These are phyloP conservation scores for Gymnoscopelus braueri DNA, from an alignment of 2,797 vertebrate species.

Conservation along the genomic window DNA sequence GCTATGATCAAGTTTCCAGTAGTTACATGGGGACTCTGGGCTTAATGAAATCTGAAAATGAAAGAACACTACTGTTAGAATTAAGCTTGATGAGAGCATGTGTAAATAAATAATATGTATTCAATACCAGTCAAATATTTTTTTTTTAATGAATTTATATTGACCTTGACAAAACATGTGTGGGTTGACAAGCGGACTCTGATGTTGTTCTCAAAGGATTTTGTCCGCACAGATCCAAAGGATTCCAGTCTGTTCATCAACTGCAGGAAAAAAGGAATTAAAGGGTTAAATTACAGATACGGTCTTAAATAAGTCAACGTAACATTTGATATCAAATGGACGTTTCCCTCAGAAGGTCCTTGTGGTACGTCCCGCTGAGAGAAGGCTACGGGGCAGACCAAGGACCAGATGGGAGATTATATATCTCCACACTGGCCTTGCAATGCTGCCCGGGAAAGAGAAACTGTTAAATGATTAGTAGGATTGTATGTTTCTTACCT, in stretches of 20 bases:
- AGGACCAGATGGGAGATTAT: too few relatives aligned
- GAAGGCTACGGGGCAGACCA: too few relatives aligned
- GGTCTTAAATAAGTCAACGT: too few relatives aligned
- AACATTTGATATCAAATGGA: too few relatives aligned
- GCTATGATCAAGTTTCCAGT: constrained; percentile 76
- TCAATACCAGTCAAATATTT: too few relatives aligned
- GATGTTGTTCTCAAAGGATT: constrained; percentile 69
- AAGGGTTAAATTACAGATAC: too few relatives aligned
- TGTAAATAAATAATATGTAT: too few relatives aligned
- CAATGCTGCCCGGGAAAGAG: too few relatives aligned
- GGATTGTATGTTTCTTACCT: constrained; percentile 48
- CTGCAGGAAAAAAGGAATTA: constrained; percentile 58
- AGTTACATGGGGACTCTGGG: constrained; percentile 57
- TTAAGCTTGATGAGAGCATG: too few relatives aligned
- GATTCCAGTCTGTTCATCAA: constrained; percentile 68
- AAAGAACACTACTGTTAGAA: neutral
- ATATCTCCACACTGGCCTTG: too few relatives aligned
- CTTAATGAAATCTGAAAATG: constrained; percentile 63
- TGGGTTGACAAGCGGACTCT: constrained; percentile 78
- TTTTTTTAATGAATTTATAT: neutral
- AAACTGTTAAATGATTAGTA: neutral
- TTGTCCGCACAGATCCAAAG: constrained; percentile 59
- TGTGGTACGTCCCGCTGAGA: too few relatives aligned
- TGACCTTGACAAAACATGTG: constrained; percentile 80
- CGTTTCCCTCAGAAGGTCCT: too few relatives aligned